phyloP scores from a whole-genome alignment of 2,888 invertebrate species.

The Tenthredo scrophulariae region DNA sequence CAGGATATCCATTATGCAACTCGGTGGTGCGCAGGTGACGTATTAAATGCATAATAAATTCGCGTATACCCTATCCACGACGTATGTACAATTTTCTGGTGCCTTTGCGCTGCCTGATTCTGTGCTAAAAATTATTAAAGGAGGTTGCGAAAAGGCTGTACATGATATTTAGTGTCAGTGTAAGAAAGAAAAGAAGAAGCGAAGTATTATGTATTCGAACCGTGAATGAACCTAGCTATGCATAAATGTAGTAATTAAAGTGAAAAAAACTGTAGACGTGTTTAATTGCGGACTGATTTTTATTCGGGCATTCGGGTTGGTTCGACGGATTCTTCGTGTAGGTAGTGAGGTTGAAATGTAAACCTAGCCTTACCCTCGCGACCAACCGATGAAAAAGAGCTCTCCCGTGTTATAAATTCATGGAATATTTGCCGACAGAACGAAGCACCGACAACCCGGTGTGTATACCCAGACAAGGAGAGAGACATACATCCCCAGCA shows the following conservation, averaged over 20 bases:
- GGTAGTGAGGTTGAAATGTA: slow-evolving; percentile 27
- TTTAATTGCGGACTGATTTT: neutral
- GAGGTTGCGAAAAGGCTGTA: too few species aligned
- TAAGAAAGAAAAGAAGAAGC: neutral
- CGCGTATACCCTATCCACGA: neutral
- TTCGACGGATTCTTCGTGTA: neutral
- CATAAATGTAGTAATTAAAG: neutral
- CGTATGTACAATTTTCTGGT: neutral
- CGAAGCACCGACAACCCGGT: slow-evolving; percentile 48
- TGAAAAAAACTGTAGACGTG: neutral
- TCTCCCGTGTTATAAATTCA: slow-evolving; percentile 52
- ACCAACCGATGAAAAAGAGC: slow-evolving; percentile 48
- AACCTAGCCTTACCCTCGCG: slow-evolving; percentile 41
- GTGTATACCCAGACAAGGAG: slow-evolving; percentile 53
- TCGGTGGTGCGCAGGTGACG: slow-evolving; percentile 30
- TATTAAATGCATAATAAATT: slow-evolving; percentile 37
- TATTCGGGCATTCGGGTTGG: neutral
- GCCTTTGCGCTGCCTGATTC: neutral
- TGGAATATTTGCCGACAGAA: slow-evolving; percentile 53
- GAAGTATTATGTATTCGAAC: neutral
- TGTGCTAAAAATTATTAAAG: neutral
- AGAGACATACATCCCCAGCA: slow-evolving; percentile 58
- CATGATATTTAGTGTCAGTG: too few species aligned
- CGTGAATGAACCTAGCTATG: neutral
- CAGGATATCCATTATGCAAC: slow-evolving; percentile 30